phyloP scores from a whole-genome alignment of 2,888 invertebrate genomes.

The Eupithecia vulgata region DNA sequence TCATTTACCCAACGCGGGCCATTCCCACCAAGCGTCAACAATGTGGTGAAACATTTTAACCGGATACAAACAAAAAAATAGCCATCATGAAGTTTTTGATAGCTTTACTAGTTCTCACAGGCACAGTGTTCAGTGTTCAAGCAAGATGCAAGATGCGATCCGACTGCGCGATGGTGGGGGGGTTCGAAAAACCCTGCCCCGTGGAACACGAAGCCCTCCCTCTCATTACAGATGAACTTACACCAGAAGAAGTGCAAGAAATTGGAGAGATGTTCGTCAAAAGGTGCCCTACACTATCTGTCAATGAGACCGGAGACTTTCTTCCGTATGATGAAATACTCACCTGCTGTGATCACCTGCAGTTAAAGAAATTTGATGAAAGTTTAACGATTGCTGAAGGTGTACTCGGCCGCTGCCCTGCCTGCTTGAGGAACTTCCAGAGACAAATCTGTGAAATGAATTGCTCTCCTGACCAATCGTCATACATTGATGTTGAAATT shows the following conservation, averaged over 20 bases:
- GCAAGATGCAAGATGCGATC: constrained; percentile 68
- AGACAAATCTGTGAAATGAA: constrained; percentile 91
- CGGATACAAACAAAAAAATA: constrained; percentile 23
- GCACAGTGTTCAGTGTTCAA: constrained; percentile 54
- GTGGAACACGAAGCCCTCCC: constrained; percentile 54
- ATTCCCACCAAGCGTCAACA: constrained; percentile 13
- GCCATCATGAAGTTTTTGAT: constrained; percentile 54
- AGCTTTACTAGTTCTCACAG: constrained; percentile 50
- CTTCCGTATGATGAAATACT: constrained; percentile 65
- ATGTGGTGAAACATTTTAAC: constrained; percentile 22
- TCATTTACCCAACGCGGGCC: constrained; percentile 42
- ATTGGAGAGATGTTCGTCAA: constrained; percentile 68
- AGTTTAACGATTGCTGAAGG: constrained; percentile 86
- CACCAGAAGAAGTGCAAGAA: constrained; percentile 61
- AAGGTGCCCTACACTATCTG: constrained; percentile 86
- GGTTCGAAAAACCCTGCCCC: constrained; percentile 59
- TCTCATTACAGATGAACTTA: constrained; percentile 57
- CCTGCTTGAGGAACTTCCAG: constrained; percentile 90
- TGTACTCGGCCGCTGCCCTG: constrained; percentile 91
- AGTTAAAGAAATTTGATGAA: constrained; percentile 79
- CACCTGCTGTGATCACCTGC: constrained; percentile 86
- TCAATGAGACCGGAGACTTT: constrained; percentile 65
- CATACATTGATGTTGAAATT: constrained; percentile 61
- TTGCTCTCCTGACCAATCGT: constrained; percentile 89
- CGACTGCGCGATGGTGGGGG: constrained; percentile 57